phyloP scores from a whole-genome alignment of 2,888 invertebrate genomes.

The Himalopsyche tibetana region DNA sequence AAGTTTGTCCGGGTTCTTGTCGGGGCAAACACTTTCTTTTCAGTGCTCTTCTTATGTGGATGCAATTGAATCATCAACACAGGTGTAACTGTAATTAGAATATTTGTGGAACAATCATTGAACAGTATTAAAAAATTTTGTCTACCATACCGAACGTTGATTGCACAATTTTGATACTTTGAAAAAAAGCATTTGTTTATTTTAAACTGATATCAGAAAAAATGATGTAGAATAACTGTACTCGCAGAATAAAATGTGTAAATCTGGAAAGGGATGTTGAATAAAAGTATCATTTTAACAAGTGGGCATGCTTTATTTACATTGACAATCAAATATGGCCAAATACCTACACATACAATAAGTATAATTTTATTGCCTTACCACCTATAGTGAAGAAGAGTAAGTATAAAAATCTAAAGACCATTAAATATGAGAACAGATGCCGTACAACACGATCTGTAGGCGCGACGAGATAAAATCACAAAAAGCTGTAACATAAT shows the following conservation, averaged over 20 bases:
- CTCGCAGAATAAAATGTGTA: not conserved
- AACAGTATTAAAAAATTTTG: no score
- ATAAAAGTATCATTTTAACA: slow-evolving; percentile 71
- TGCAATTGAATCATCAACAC: no score
- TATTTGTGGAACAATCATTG: no score
- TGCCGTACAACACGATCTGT: slow-evolving; percentile 43
- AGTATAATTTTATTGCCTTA: slow-evolving; percentile 62
- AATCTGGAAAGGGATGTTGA: not conserved
- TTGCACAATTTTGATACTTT: no score
- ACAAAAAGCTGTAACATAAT: slow-evolving; percentile 51
- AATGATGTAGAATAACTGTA: not conserved
- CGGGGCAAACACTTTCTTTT: no score
- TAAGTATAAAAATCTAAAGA: slow-evolving; percentile 64
- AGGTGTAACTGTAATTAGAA: no score
- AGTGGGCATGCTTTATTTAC: slow-evolving; percentile 79
- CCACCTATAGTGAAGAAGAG: slow-evolving; percentile 62
- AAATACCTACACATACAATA: slow-evolving; percentile 67
- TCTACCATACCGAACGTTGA: no score
- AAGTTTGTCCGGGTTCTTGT: no score
- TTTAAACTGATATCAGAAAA: no score
- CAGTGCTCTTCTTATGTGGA: no score
- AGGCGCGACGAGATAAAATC: slow-evolving; percentile 54
- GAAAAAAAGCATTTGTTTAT: no score
- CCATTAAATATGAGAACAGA: slow-evolving; percentile 47
- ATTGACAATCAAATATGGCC: slow-evolving; percentile 78